Conservation (phyloP, 2,113 vertebrate species). For the Delphinapterus leucas region DNA sequence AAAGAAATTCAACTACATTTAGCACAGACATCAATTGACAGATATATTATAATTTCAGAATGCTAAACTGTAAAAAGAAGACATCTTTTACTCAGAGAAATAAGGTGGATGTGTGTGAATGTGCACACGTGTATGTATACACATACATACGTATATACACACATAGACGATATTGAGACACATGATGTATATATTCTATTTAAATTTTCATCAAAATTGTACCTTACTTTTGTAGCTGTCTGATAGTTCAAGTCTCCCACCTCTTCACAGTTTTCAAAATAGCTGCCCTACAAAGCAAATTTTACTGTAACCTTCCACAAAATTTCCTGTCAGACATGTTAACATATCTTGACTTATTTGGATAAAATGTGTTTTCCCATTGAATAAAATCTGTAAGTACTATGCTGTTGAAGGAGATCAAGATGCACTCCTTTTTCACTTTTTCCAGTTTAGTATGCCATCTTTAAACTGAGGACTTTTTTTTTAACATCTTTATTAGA, state of each 20-base stretch:
- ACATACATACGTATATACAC: neutral
- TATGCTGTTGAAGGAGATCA: neutral
- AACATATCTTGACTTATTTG: neutral
- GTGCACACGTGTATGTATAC: neutral
- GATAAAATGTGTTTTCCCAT: neutral
- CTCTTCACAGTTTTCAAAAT: neutral
- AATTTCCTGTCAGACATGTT: neutral
- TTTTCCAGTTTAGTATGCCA: neutral
- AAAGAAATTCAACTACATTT: neutral
- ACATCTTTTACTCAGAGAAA: neutral
- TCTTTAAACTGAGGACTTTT: neutral
- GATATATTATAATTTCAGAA: conserved; percentile 19
- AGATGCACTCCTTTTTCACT: neutral
- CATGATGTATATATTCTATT: neutral
- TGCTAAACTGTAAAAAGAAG: neutral
- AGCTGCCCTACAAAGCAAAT: neutral
- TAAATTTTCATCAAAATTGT: neutral
- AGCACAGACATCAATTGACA: neutral
- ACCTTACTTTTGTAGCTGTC: neutral
- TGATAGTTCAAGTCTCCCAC: neutral
- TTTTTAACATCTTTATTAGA: too few species aligned
- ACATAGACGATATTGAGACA: neutral
- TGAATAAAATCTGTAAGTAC: neutral
- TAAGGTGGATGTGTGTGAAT: neutral
- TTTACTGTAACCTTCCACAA: neutral